Evolutionary conservation across 1,140 invertebrate species (phyloP).

Genomic region (Ectropis grisescens): DNA sequence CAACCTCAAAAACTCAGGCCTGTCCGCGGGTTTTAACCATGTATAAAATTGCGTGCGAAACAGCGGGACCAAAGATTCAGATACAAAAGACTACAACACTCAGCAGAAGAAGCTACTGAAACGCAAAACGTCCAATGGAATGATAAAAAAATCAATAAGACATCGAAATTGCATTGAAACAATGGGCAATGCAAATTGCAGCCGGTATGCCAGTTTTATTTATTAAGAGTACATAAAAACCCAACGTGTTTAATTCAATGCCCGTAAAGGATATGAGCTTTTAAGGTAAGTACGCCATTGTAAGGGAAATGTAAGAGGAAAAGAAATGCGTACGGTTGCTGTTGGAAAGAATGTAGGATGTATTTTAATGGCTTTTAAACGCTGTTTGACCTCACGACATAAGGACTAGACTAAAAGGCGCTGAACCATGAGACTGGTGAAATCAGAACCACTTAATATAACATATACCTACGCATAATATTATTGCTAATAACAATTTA

Average conservation of each 20-base stretch:
- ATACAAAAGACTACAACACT: slow-evolving; percentile 1
- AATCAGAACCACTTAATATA: too few species aligned
- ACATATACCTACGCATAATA: too few species aligned
- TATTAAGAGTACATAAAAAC: slow-evolving; percentile 39
- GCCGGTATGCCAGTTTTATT: slow-evolving; percentile 36
- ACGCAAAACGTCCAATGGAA: slow-evolving; percentile 14
- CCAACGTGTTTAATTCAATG: slow-evolving; percentile 41
- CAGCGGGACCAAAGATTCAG: not conserved
- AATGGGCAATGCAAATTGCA: slow-evolving; percentile 58
- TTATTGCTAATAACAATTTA: too few species aligned
- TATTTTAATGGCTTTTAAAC: not conserved
- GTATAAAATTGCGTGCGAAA: not conserved
- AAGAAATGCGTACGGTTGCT: not conserved
- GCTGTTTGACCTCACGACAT: not conserved
- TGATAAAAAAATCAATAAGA: slow-evolving; percentile 24
- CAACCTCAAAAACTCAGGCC: not conserved
- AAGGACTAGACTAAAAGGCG: too few species aligned
- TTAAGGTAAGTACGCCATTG: slow-evolving; percentile 36
- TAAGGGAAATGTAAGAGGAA: slow-evolving; percentile 34
- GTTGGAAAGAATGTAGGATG: slow-evolving; percentile 22
- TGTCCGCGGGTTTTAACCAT: not conserved
- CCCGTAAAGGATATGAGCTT: slow-evolving; percentile 35
- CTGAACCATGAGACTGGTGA: too few species aligned
- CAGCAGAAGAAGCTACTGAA: slow-evolving; percentile 27
- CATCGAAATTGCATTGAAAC: slow-evolving; percentile 42